Evolutionary conservation across 1,140 invertebrate species (phyloP).

Genomic region (Antheraea pernyi): DNA sequence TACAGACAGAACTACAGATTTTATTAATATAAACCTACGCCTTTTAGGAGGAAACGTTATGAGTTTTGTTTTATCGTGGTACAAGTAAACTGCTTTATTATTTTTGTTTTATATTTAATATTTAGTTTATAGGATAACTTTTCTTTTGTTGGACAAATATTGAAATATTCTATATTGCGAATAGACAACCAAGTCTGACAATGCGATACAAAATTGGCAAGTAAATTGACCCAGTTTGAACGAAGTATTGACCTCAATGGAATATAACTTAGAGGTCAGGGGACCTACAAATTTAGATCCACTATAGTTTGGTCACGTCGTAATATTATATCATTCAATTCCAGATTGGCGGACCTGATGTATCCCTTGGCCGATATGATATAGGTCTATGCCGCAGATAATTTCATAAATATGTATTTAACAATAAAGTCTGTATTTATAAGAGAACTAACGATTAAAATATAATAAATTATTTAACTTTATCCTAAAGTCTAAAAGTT

Average conservation of each 20-base stretch:
- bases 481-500: too few relatives aligned
- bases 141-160: background rate
- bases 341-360: constrained; percentile 8
- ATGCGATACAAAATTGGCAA: background rate
- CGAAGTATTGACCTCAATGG: background rate
- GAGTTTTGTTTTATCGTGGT: too few relatives aligned
- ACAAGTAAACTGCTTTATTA: too few relatives aligned
- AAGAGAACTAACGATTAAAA: background rate
- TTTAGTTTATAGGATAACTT: background rate
- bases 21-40: too few relatives aligned
- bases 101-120: too few relatives aligned
- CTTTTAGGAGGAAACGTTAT: too few relatives aligned
- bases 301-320: constrained; percentile 9
- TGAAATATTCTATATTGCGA: background rate
- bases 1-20: too few relatives aligned
- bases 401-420: background rate
- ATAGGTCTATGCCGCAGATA: background rate
- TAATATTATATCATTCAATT: constrained; percentile 17
- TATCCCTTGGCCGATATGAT: background rate
- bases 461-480: too few relatives aligned
- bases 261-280: background rate
- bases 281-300: background rate
- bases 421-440: background rate
- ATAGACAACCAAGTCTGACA: background rate
- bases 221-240: background rate